Evolutionary conservation across 2,797 vertebrate genomes (phyloP).

Genomic region (Silurus lanzhouensis): DNA sequence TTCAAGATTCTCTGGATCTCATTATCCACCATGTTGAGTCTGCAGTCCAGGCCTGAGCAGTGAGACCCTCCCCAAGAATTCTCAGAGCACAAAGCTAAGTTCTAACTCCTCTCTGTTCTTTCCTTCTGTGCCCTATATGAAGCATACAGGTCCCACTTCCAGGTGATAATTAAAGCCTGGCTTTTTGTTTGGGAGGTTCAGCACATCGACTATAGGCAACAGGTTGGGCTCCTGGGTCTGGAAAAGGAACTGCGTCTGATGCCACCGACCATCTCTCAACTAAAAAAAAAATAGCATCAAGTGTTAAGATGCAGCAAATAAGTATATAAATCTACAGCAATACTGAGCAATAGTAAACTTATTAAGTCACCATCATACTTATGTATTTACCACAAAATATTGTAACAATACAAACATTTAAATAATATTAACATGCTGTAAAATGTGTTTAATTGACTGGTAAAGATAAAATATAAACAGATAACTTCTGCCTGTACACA

Average conservation of each 20-base stretch:
- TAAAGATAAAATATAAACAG: background rate
- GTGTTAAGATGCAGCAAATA: background rate
- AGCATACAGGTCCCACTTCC: slow-evolving; percentile 92
- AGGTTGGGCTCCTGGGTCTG: slow-evolving; percentile 88
- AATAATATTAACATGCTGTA: background rate
- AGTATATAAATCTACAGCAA: background rate
- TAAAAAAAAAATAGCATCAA: slow-evolving; percentile 59
- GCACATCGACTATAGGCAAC: slow-evolving; percentile 86
- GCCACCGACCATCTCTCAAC: slow-evolving; percentile 92
- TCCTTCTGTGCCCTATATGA: slow-evolving; percentile 74
- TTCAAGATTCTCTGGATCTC: slow-evolving; percentile 38
- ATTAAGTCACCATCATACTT: background rate
- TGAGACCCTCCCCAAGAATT: background rate
- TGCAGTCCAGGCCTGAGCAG: slow-evolving; percentile 32
- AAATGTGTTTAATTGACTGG: background rate
- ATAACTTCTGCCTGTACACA: background rate
- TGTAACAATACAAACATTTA: background rate
- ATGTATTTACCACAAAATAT: background rate
- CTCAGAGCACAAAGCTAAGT: background rate
- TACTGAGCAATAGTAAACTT: background rate
- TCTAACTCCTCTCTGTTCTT: background rate
- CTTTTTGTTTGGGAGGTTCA: slow-evolving; percentile 78
- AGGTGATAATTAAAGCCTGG: slow-evolving; percentile 84
- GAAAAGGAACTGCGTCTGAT: slow-evolving; percentile 87
- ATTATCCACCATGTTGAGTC: slow-evolving; percentile 2